Percentiles rank a stretch among this genome's conserved stretches.
Evolutionary conservation across 1,140 invertebrate genomes (phyloP).

Genomic region (Bombus waltoni): DNA sequence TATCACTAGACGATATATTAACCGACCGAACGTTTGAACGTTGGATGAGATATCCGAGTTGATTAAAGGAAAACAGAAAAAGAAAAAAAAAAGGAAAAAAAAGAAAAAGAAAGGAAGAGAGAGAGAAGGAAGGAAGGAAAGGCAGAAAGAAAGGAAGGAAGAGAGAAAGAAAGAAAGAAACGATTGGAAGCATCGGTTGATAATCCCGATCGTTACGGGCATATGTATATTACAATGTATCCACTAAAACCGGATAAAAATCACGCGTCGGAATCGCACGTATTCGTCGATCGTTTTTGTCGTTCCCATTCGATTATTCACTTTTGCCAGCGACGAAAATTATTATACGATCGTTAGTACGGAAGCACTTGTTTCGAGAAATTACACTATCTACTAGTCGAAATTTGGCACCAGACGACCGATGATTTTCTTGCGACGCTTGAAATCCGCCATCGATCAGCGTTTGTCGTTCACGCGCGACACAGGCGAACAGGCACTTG

Average conservation of each 20-base stretch:
- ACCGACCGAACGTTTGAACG: slow-evolving; percentile 40
- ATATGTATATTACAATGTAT: slow-evolving; percentile 41
- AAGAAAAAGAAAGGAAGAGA: background rate
- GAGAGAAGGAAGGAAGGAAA: background rate
- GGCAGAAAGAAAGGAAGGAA: background rate
- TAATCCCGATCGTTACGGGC: slow-evolving; percentile 16
- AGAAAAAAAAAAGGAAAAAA: too few relatives aligned
- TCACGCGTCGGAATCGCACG: slow-evolving; percentile 23
- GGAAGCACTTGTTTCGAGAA: slow-evolving; percentile 46
- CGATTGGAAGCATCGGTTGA: slow-evolving; percentile 25
- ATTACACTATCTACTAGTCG: slow-evolving; percentile 49
- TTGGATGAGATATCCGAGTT: slow-evolving; percentile 24
- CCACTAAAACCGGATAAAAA: slow-evolving; percentile 29
- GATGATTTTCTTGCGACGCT: slow-evolving; percentile 26
- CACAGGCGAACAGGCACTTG: slow-evolving; percentile 4
- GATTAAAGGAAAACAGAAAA: slow-evolving; percentile 12
- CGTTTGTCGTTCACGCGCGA: background rate
- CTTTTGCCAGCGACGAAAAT: slow-evolving; percentile 11
- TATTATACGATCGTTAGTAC: slow-evolving; percentile 46
- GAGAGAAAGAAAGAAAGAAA: slow-evolving; percentile 14
- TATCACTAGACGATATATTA: slow-evolving; percentile 35
- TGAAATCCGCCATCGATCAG: slow-evolving; percentile 34
- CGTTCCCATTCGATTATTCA: slow-evolving; percentile 1
- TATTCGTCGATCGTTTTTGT: slow-evolving; percentile 23
- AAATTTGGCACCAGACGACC: slow-evolving; percentile 56